Evolutionary conservation across 2,797 vertebrate genomes (phyloP).

Genomic region (Orestias chungarensis): DNA sequence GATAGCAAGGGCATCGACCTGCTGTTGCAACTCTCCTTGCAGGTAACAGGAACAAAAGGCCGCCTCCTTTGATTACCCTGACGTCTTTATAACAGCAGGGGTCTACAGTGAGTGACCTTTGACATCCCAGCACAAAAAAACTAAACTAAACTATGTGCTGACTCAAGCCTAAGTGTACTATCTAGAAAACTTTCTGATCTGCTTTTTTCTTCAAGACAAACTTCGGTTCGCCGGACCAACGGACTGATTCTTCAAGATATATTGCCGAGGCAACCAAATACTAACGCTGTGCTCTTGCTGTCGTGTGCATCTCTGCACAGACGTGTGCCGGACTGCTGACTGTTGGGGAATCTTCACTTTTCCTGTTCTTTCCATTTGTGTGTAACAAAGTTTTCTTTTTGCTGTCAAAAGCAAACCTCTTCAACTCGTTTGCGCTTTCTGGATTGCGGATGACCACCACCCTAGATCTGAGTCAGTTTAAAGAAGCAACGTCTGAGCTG

Average conservation of each 20-base stretch:
- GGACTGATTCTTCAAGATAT: constrained; percentile 1
- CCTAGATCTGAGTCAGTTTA: not conserved
- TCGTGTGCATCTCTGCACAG: constrained; percentile 9
- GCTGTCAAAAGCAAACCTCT: not conserved
- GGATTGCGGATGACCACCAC: not conserved
- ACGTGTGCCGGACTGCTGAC: constrained; percentile 68
- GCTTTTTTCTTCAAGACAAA: not conserved
- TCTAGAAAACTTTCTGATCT: not conserved
- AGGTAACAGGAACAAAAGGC: constrained; percentile 42
- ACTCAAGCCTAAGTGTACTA: constrained; percentile 20
- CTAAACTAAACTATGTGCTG: not conserved
- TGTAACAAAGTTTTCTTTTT: not conserved
- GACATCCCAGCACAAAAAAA: not conserved
- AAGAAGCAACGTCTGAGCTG: constrained; percentile 1
- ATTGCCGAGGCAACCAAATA: not conserved
- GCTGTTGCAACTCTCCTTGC: constrained; percentile 35
- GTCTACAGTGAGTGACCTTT: constrained; percentile 37
- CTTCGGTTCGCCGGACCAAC: not conserved
- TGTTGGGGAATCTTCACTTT: constrained; percentile 64
- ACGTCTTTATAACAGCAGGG: constrained; percentile 46
- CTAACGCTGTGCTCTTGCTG: constrained; percentile 9
- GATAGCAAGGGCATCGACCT: not conserved
- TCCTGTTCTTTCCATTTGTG: constrained; percentile 66
- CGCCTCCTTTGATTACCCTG: constrained; percentile 7
- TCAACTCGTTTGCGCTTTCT: not conserved